phyloP scores from a whole-genome alignment of 2,113 vertebrate genomes.

The Chaetura pelagica region DNA sequence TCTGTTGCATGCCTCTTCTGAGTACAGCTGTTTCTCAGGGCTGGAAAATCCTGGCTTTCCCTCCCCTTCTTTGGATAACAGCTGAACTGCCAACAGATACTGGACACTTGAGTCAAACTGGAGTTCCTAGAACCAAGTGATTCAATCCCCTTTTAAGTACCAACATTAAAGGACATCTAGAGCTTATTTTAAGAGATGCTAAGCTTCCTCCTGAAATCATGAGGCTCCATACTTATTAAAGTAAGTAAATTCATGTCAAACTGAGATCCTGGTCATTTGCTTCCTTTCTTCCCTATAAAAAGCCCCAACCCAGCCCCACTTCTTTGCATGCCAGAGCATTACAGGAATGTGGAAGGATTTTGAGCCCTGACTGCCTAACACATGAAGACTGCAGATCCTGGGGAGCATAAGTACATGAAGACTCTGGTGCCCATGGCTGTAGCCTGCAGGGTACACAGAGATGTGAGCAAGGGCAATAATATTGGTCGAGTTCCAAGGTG shows the following conservation, averaged over 20 bases:
- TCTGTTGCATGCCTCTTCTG: not conserved
- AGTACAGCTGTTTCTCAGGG: slow-evolving; percentile 52
- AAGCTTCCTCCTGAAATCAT: slow-evolving; percentile 41
- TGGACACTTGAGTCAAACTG: slow-evolving; percentile 41
- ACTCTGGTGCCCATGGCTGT: not conserved
- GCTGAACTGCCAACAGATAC: slow-evolving; percentile 27
- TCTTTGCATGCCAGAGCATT: not conserved
- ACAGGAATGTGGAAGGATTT: not conserved
- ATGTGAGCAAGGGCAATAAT: not conserved
- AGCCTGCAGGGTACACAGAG: not conserved
- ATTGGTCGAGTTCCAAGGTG: not conserved
- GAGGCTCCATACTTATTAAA: not conserved
- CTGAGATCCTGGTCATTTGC: not conserved
- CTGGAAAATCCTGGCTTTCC: slow-evolving; percentile 62
- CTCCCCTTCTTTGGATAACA: slow-evolving; percentile 39
- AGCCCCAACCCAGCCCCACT: not conserved
- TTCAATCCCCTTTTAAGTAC: slow-evolving; percentile 47
- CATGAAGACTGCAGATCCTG: not conserved
- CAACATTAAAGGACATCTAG: not conserved
- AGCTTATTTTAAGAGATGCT: slow-evolving; percentile 64
- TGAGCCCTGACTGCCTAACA: not conserved
- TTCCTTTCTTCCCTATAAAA: not conserved
- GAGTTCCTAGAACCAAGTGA: slow-evolving; percentile 46
- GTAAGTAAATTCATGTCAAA: not conserved
- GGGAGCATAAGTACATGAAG: not conserved